Evolutionary conservation across 37 sponge, comb jelly and placozoan genomes (phyloP).

Genomic region (Spongilla lacustris): DNA sequence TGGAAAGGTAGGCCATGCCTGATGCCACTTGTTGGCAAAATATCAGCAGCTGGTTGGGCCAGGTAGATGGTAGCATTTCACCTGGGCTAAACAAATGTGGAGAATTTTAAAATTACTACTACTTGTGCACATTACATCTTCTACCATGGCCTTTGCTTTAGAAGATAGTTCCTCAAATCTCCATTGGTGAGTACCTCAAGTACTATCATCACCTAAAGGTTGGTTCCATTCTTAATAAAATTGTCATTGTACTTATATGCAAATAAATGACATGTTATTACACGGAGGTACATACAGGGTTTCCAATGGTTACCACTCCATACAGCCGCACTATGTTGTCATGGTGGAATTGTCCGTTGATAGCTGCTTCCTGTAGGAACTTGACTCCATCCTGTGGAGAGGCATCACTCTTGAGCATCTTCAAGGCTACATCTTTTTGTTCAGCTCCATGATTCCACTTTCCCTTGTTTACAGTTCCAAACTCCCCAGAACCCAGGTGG

Average conservation of each 20-base stretch:
- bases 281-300: slow-evolving; percentile 46
- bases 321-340: slow-evolving; percentile 51
- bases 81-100: slow-evolving; percentile 17
- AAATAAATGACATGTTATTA: not conserved
- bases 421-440: slow-evolving; percentile 53
- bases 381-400: slow-evolving; percentile 49
- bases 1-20: slow-evolving; percentile 61
- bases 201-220: slow-evolving; percentile 63
- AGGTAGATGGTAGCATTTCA: slow-evolving; percentile 10
- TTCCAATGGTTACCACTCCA: slow-evolving; percentile 68
- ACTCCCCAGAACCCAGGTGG: slow-evolving; percentile 58
- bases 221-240: not conserved
- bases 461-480: slow-evolving; percentile 65
- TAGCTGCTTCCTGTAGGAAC: slow-evolving; percentile 76
- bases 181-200: slow-evolving; percentile 60
- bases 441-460: slow-evolving; percentile 28
- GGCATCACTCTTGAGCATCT: slow-evolving; percentile 39
- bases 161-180: slow-evolving; percentile 44
- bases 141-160: slow-evolving; percentile 33
- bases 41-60: not conserved
- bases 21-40: slow-evolving; percentile 60
- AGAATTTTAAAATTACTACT: no score
- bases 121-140: not conserved
- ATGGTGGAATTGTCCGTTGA: slow-evolving; percentile 68
- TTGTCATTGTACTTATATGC: not conserved